Evolutionary conservation across 2,888 invertebrate species (phyloP).

Genomic region (Aspidapion aeneum): DNA sequence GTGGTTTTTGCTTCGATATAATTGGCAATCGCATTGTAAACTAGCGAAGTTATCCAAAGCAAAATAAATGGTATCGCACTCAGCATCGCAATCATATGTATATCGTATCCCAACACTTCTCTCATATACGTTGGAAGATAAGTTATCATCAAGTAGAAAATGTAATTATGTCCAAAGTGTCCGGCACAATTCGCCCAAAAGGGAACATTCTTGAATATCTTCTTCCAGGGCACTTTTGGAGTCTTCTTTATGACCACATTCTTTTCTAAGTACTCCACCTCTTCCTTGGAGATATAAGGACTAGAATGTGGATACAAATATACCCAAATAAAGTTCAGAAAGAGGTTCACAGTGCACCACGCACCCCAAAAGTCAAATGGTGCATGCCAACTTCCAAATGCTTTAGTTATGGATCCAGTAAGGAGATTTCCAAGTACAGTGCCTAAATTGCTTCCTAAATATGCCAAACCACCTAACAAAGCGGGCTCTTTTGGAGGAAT

Average conservation of each 20-base stretch:
- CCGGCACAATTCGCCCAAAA: conserved; percentile 54
- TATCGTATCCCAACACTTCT: conserved; percentile 22
- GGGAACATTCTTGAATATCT: conserved; percentile 21
- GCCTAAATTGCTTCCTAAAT: conserved; percentile 70
- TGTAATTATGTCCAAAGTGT: conserved; percentile 63
- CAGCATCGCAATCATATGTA: conserved; percentile 14
- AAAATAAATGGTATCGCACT: conserved; percentile 19
- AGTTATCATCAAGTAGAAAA: conserved; percentile 62
- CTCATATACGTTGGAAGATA: conserved; percentile 58
- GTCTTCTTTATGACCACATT: conserved; percentile 6
- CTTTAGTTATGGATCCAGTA: conserved; percentile 65
- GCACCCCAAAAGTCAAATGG: conserved; percentile 19
- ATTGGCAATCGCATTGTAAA: conserved; percentile 63
- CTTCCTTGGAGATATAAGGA: conserved; percentile 26
- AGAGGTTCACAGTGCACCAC: conserved; percentile 1
- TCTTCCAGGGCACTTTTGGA: conserved; percentile 22
- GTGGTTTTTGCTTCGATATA: conserved; percentile 44
- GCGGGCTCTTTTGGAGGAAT: conserved; percentile 72
- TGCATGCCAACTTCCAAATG: conserved; percentile 63
- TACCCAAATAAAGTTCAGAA: conserved; percentile 32
- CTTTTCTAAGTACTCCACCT: too few relatives aligned
- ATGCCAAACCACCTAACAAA: conserved; percentile 70
- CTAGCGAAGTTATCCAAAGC: conserved; percentile 19
- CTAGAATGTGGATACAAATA: conserved; percentile 58
- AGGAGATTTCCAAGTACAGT: conserved; percentile 60